Evolutionary conservation across 2,888 invertebrate species (phyloP), one percentile per base, ranked within the genome.

Genomic region (Gari tellinella): DNA sequence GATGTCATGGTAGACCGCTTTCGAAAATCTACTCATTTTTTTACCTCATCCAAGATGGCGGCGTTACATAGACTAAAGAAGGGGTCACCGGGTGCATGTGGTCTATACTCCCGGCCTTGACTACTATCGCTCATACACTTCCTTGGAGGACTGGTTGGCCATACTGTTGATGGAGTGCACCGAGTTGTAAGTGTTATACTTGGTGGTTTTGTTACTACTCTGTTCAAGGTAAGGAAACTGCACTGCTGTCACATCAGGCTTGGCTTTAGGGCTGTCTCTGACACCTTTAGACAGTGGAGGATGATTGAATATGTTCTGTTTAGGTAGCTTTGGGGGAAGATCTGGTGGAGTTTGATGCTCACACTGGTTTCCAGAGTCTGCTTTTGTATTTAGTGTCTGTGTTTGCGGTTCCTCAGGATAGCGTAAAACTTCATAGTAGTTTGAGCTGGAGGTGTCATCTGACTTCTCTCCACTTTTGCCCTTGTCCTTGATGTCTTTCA

Each of bases 181-280:
- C 1, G 78, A 63, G 38, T 46, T 78, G 68, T 78, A 78, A 10
- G 73, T 78, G 65, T 74, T 70, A 43, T 70, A 78, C 40, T 74
- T 70, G 14, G 67, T 46, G 45, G 51, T 31, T 38, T 17, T 46
- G 21, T 40, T 37, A 25, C 43, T 58, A 14, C 23, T 31, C n/a
- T 41, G 40, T 23, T 49, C 48, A 2, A 57, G 38, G 49, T 49
- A 23, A 7, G 38, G 21, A 10, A 19, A 15, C 31, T 15, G 25
- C 0, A 45, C 19, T 48, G 48, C 19, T n/a, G n/a, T 31, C 26
- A 37, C 17, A 17, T 43, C 19, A 5, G 19, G 14, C 14, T 4
- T 43, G 15, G 60, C 38, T 21, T 31, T 31, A 2, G 57, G 43
- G 14, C 31, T 26, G 25, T 70, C 40, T 21, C 21, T 49, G 64